These are phyloP conservation scores for Lottia scabra DNA, from an alignment of 2,888 invertebrate genomes.

Conservation along the genomic window DNA sequence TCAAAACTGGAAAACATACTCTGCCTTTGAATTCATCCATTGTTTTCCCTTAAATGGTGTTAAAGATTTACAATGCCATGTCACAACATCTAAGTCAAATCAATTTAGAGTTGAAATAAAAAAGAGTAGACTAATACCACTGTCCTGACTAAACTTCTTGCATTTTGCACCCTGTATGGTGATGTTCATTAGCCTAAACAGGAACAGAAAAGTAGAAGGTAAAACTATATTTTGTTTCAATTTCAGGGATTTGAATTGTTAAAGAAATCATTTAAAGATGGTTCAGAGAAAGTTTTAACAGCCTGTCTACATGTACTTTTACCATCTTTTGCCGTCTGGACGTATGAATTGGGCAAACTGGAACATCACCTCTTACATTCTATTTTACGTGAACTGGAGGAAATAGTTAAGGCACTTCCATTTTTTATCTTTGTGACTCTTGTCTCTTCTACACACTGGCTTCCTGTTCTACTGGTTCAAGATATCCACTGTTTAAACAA, in stretches of 20 bases:
- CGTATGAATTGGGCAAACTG: constrained; percentile 72
- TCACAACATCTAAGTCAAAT: no score
- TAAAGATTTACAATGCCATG: no score
- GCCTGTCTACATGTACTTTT: constrained; percentile 74
- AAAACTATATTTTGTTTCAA: no score
- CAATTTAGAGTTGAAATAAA: no score
- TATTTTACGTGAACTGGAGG: constrained; percentile 62
- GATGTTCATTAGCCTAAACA: no score
- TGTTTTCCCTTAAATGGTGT: no score
- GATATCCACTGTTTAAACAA: not conserved
- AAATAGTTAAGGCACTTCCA: constrained; percentile 62
- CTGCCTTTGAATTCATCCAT: no score
- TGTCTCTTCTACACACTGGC: not conserved
- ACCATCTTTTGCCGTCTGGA: constrained; percentile 78
- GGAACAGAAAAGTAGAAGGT: no score
- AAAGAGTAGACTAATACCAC: no score
- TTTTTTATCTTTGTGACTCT: constrained; percentile 10
- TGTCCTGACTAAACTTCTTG: no score
- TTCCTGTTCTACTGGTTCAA: not conserved
- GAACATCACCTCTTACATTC: constrained; percentile 64
- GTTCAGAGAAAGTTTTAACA: constrained; percentile 73
- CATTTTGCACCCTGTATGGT: no score
- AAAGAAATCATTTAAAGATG: constrained; percentile 74
- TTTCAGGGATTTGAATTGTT: constrained; percentile 72
- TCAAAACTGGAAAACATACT: no score